phyloP scores from a whole-genome alignment of 1,140 invertebrate species.

The Trachelipus rathkii region DNA sequence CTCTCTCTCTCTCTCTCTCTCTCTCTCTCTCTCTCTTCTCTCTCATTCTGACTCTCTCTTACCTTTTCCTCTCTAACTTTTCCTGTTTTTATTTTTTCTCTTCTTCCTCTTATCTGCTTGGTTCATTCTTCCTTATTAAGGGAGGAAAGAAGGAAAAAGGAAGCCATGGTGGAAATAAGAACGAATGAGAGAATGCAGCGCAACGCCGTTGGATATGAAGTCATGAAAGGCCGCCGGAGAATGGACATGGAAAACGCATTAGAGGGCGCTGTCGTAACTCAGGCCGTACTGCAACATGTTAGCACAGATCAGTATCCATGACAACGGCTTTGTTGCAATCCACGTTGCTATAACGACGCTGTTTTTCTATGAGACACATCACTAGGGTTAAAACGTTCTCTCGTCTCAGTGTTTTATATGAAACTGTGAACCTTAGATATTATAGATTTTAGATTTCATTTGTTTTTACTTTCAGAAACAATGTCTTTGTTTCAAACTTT shows the following conservation, averaged over 20 bases:
- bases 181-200: background rate
- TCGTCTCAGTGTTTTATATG: no score
- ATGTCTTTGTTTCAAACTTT: slow-evolving; percentile 7
- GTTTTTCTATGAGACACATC: background rate
- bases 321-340: slow-evolving; percentile 3
- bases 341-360: background rate
- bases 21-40: no score
- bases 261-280: background rate
- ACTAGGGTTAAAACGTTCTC: background rate
- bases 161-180: no score
- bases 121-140: no score
- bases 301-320: background rate
- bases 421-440: no score
- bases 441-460: no score
- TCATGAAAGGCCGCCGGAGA: background rate
- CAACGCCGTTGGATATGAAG: background rate
- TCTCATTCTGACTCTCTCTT: background rate
- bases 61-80: no score
- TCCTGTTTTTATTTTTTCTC: background rate
- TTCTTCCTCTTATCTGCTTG: no score
- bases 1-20: background rate
- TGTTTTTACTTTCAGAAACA: background rate
- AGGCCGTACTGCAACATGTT: slow-evolving; percentile 2
- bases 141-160: no score
- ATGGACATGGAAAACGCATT: background rate